Evolutionary conservation across 1,140 invertebrate species (phyloP), one percentile per base, ranked within the genome.

Genomic region (Maniola jurtina): DNA sequence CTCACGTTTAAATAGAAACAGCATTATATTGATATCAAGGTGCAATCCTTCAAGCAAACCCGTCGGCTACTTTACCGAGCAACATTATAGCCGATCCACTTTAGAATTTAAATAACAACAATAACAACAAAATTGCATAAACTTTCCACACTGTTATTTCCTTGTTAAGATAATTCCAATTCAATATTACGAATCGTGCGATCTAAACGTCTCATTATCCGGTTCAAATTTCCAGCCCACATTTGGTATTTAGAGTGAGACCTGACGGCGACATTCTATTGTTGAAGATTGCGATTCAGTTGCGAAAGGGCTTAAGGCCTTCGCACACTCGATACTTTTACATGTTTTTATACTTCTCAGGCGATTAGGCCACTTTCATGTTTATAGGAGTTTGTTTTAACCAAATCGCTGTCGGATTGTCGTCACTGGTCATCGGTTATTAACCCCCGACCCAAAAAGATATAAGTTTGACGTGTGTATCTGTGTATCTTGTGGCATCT

Each of bases 161-260:
- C 50, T 61, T 35, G 52, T 55, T 55, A 55, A 55, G 16, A 55
- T 55, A 34, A 55, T 55, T 55, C 52, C 52, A 55, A 55, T 55
- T 55, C 52, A 55, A 25, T 25, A 55, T 25, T 16, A 55, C 52
- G n/a, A 55, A 63, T 62, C 45, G 59, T 47, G 61, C 48, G 56
- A 68, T 58, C 40, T 55, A 63, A 62, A 59, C 42, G 60, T 38
- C 60, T 48, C 45, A 68, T 68, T 59, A 63, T 45, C 25, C 62
- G 63, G 47, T 71, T 56, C 52, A 71, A 72, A 75, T 72, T 57
- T 71, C 72, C 72, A 45, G 65, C 67, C 74, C 72, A 76, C 74
- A 67, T 73, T 64, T 71, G 71, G 70, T 75, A 79, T 74, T 78
- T 73, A 58, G 63, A 72, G 60, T 70, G 64, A 60, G 58, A 68